Evolutionary conservation across 2,797 vertebrate genomes (phyloP).

Genomic region (Oophaga sylvatica): DNA sequence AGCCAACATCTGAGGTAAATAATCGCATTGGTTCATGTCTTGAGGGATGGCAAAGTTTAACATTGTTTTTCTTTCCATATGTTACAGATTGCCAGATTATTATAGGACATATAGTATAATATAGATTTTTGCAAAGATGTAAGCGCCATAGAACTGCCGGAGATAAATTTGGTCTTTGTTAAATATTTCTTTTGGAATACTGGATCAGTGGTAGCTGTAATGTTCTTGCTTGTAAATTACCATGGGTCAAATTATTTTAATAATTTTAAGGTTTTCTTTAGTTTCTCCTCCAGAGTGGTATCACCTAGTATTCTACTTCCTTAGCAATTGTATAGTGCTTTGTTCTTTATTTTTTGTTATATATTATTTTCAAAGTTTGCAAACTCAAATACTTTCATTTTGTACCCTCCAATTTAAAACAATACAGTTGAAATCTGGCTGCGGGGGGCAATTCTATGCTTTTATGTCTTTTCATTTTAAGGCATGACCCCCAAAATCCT

Average conservation of each 20-base stretch:
- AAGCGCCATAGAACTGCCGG: no score
- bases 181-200: neutral
- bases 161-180: neutral
- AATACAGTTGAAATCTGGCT: neutral
- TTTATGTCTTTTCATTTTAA: neutral
- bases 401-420: neutral
- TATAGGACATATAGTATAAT: neutral
- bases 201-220: neutral
- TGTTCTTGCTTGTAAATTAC: neutral
- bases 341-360: neutral
- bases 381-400: neutral
- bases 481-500: neutral
- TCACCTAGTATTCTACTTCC: no score
- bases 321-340: neutral
- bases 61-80: slow-evolving; percentile 5
- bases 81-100: neutral
- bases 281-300: no score
- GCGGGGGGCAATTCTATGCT: neutral
- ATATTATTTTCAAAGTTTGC: neutral
- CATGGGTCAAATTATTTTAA: neutral
- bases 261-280: no score
- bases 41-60: slow-evolving; percentile 11
- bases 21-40: neutral
- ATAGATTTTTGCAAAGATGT: neutral
- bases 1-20: slow-evolving; percentile 93